Evolutionary conservation across 1,140 invertebrate species (phyloP).

Genomic region (Cydia fagiglandana): DNA sequence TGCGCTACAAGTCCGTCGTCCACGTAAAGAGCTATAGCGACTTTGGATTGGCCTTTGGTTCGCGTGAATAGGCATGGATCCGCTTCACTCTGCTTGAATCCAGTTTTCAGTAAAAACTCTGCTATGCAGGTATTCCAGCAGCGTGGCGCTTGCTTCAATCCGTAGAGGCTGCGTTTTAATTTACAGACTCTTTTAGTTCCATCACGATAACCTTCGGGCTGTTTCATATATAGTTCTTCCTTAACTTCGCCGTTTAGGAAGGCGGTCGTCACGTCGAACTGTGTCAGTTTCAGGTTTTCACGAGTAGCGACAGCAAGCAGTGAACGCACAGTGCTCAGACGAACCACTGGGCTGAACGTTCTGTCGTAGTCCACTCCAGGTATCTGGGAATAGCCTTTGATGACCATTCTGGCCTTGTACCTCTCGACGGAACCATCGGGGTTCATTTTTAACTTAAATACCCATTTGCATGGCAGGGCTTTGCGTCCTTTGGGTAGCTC

Average conservation of each 20-base stretch:
- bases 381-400: slow-evolving; percentile 51
- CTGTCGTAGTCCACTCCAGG: slow-evolving; percentile 57
- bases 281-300: slow-evolving; percentile 27
- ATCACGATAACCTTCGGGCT: slow-evolving; percentile 32
- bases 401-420: slow-evolving; percentile 70
- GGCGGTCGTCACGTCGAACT: background rate
- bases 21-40: slow-evolving; percentile 59
- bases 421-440: slow-evolving; percentile 42
- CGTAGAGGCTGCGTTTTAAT: slow-evolving; percentile 56
- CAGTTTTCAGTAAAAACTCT: slow-evolving; percentile 47
- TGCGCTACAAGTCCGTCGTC: slow-evolving; percentile 63
- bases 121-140: slow-evolving; percentile 49
- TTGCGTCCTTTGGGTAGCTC: slow-evolving; percentile 46
- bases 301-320: slow-evolving; percentile 31
- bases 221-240: slow-evolving; percentile 27
- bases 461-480: slow-evolving; percentile 59
- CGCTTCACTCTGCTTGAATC: slow-evolving; percentile 51
- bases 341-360: slow-evolving; percentile 55
- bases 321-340: slow-evolving; percentile 30
- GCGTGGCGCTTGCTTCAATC: slow-evolving; percentile 55
- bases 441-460: slow-evolving; percentile 58
- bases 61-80: slow-evolving; percentile 58
- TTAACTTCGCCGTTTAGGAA: background rate
- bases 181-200: slow-evolving; percentile 11
- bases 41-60: slow-evolving; percentile 37